These are phyloP conservation scores for Petaurus breviceps DNA, from an alignment of 2,113 vertebrate species.

Conservation along the genomic window DNA sequence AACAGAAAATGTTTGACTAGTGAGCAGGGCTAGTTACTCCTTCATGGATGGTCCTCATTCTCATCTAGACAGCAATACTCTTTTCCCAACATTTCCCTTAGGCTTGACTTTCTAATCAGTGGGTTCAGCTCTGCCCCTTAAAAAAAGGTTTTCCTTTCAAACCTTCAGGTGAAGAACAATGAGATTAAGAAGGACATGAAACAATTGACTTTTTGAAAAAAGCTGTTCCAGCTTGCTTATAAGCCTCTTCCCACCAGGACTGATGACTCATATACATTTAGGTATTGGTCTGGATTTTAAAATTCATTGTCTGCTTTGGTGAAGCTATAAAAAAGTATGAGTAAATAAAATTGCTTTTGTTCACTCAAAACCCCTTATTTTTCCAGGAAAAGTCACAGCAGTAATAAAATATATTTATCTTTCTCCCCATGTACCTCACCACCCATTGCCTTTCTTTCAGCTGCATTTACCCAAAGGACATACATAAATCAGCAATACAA, in stretches of 20 bases:
- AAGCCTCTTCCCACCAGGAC: background rate
- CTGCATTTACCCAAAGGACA: background rate
- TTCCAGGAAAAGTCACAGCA: background rate
- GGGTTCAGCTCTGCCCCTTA: background rate
- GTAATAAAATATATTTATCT: constrained; percentile 9
- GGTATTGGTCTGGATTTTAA: background rate
- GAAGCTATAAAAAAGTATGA: background rate
- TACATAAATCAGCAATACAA: background rate
- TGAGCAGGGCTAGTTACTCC: background rate
- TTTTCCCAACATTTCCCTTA: background rate
- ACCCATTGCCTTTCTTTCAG: constrained; percentile 8
- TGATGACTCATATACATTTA: background rate
- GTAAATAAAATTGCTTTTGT: background rate
- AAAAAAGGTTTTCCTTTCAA: background rate
- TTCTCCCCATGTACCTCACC: background rate
- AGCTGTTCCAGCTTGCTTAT: background rate
- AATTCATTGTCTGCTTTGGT: background rate
- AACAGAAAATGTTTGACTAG: background rate
- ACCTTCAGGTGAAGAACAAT: background rate
- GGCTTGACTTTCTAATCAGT: background rate
- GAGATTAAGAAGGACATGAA: background rate
- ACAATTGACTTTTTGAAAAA: background rate
- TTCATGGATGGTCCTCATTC: background rate
- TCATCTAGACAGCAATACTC: background rate
- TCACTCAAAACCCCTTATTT: background rate